Conservation (phyloP, 2,113 vertebrate genomes). For the Chroicocephalus ridibundus region DNA sequence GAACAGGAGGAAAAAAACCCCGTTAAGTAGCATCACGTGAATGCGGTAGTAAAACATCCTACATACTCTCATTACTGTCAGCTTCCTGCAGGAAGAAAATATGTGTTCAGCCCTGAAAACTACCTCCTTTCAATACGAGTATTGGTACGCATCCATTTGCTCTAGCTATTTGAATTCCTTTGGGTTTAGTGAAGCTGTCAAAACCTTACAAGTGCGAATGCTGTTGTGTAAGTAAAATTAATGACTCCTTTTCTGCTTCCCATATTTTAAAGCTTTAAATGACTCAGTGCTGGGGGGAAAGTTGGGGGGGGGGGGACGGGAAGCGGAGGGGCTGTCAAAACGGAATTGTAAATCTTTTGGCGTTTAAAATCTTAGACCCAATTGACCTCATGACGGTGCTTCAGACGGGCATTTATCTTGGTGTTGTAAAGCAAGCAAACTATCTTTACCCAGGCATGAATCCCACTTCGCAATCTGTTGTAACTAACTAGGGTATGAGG, state of each 20-base stretch:
- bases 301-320: background rate
- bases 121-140: background rate
- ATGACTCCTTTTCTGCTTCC: conserved; percentile 49
- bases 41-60: conserved; percentile 35
- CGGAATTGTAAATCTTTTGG: conserved; percentile 33
- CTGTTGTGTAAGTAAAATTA: conserved; percentile 65
- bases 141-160: background rate
- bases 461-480: conserved; percentile 18
- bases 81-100: conserved; percentile 28
- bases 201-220: conserved; percentile 53
- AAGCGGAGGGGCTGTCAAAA: conserved; percentile 31
- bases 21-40: background rate
- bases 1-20: background rate
- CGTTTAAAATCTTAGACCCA: conserved; percentile 37
- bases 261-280: conserved; percentile 57
- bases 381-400: conserved; percentile 12
- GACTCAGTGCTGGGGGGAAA: background rate
- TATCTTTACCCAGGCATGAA: conserved; percentile 12
- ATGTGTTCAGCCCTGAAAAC: conserved; percentile 12
- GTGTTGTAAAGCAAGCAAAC: conserved; percentile 29
- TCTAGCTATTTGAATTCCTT: conserved; percentile 48
- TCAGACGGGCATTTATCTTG: conserved; percentile 32
- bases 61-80: conserved; percentile 11
- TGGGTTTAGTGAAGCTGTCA: conserved; percentile 61
- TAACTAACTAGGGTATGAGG: conserved; percentile 8